These are phyloP conservation scores for Onychomys leucogaster DNA, from an alignment of 2,797 vertebrate genomes.

Conservation along the genomic window DNA sequence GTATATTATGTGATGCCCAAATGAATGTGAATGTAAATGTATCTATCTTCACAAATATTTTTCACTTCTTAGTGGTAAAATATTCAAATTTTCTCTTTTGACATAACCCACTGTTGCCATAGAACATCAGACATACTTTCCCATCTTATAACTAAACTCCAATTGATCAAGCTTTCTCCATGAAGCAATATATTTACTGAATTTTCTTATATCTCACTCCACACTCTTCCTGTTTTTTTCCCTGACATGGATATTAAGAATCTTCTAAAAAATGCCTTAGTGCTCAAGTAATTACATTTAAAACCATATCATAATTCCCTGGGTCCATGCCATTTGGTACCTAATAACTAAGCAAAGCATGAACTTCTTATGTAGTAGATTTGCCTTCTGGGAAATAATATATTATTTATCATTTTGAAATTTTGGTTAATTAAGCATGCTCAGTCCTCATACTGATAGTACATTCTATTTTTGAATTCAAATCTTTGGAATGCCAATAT, in stretches of 20 bases:
- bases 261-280: background rate
- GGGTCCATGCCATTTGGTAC: background rate
- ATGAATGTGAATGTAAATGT: background rate
- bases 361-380: background rate
- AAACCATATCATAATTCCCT: background rate
- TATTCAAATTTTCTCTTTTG: background rate
- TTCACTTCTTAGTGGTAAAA: background rate
- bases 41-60: background rate
- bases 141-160: background rate
- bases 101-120: fast-evolving
- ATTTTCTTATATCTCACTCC: no score
- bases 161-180: background rate
- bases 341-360: constrained; percentile 20
- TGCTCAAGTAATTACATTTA: background rate
- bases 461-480: background rate
- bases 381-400: background rate
- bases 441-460: background rate
- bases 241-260: background rate
- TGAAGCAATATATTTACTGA: background rate
- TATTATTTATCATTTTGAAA: constrained; percentile 54
- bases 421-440: background rate
- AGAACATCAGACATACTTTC: no score
- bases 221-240: background rate
- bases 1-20: background rate
- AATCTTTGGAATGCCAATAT: background rate